Conservation (phyloP, 2,888 invertebrate genomes). For the Timema cristinae region DNA sequence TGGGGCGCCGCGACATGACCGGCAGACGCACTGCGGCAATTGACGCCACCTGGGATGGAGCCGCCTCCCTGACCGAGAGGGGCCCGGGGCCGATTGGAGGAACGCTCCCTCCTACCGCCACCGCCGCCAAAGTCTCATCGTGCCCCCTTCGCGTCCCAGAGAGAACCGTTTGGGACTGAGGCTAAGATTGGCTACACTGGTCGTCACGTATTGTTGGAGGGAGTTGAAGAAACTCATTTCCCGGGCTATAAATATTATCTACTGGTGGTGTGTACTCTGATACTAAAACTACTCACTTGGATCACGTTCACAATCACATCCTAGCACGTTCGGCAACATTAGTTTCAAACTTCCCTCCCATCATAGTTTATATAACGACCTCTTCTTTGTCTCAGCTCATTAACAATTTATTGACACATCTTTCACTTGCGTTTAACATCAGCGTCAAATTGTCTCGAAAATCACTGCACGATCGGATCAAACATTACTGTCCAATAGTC, state of each 20-base stretch:
- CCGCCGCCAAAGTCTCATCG: slow-evolving; percentile 24
- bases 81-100: background rate
- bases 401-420: too few species aligned
- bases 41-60: slow-evolving; percentile 56
- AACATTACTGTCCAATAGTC: too few species aligned
- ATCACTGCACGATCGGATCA: too few species aligned
- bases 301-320: too few species aligned
- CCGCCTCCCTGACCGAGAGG: slow-evolving; percentile 37
- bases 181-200: slow-evolving; percentile 76
- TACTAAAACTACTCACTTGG: too few species aligned
- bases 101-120: background rate
- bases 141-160: slow-evolving; percentile 55
- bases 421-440: too few species aligned
- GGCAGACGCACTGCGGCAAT: slow-evolving; percentile 40
- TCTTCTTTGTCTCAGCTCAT: too few species aligned
- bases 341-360: too few species aligned
- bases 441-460: too few species aligned
- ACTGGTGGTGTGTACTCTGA: too few species aligned
- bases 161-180: slow-evolving; percentile 72
- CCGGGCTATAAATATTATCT: background rate
- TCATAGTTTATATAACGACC: too few species aligned
- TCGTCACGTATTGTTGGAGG: slow-evolving; percentile 79
- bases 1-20: slow-evolving; percentile 43
- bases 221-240: slow-evolving; percentile 82
- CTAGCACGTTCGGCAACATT: too few species aligned